Evolutionary conservation across 2,888 invertebrate species (phyloP).

Genomic region (Mythimna pallens): DNA sequence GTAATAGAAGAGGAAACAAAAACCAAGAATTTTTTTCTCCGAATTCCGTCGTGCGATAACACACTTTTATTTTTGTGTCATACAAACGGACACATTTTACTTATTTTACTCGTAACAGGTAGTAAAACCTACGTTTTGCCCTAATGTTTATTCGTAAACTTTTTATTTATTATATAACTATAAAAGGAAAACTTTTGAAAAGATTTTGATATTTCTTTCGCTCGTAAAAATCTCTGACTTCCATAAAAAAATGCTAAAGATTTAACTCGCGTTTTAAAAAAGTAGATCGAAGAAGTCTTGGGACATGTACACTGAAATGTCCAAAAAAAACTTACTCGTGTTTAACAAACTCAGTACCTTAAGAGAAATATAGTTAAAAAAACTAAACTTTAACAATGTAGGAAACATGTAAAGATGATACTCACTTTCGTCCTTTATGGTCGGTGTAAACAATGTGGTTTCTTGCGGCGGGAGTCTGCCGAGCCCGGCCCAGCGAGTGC

Average conservation of each 20-base stretch:
- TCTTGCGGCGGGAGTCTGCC: conserved; percentile 83
- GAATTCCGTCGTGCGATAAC: neutral
- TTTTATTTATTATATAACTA: conserved; percentile 14
- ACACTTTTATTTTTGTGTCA: conserved; percentile 8
- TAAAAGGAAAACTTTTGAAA: conserved; percentile 9
- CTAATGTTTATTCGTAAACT: neutral
- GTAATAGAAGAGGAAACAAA: neutral
- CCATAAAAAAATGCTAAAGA: conserved; percentile 36
- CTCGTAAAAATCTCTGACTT: conserved; percentile 35
- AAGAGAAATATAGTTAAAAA: conserved; percentile 7
- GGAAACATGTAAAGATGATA: conserved; percentile 59
- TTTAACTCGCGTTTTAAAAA: conserved; percentile 11
- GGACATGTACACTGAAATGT: neutral
- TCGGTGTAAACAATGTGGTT: conserved; percentile 90
- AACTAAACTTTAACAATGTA: conserved; percentile 7
- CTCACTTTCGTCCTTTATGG: conserved; percentile 89
- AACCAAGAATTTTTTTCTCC: neutral
- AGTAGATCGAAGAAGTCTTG: neutral
- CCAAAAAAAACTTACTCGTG: neutral
- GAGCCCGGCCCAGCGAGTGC: conserved; percentile 79
- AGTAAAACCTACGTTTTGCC: neutral
- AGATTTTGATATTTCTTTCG: conserved; percentile 27
- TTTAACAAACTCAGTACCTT: conserved; percentile 15
- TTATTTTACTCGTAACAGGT: neutral
- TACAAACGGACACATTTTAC: neutral